These are phyloP conservation scores for Myxocyprinus asiaticus DNA, from an alignment of 2,113 vertebrate genomes.

Conservation along the genomic window DNA sequence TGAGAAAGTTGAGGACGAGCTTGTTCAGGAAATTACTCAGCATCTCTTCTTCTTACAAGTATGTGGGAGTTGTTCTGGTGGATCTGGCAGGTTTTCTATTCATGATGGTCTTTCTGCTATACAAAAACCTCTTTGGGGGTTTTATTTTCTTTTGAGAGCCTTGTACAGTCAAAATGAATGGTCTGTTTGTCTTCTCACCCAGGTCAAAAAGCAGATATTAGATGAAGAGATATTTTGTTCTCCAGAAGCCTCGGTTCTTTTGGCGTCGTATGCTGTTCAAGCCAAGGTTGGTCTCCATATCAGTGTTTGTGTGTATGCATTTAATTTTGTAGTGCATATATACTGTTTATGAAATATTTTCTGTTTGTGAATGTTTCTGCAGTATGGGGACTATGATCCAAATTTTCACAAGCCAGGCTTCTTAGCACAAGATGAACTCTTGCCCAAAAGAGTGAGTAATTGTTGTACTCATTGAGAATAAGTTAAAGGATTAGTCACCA, in stretches of 20 bases:
- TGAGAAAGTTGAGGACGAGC: slow-evolving; percentile 91
- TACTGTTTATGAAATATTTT: neutral
- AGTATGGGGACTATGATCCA: slow-evolving; percentile 90
- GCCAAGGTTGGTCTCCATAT: slow-evolving; percentile 82
- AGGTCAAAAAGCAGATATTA: slow-evolving; percentile 95
- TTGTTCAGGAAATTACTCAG: slow-evolving; percentile 93
- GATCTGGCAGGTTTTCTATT: neutral
- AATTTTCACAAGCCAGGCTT: slow-evolving; percentile 89
- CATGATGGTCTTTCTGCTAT: neutral
- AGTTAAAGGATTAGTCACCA: neutral
- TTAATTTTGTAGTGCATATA: neutral
- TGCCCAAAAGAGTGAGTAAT: slow-evolving; percentile 85
- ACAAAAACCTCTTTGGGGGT: neutral
- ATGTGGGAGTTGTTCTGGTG: slow-evolving; percentile 1
- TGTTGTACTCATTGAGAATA: neutral
- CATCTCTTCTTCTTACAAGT: slow-evolving; percentile 96
- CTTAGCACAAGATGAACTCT: slow-evolving; percentile 84
- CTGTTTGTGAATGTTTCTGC: slow-evolving; percentile 30
- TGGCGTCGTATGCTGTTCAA: slow-evolving; percentile 92
- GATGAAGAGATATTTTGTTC: slow-evolving; percentile 94
- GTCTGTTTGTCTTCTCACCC: slow-evolving; percentile 30
- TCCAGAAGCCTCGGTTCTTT: slow-evolving; percentile 87
- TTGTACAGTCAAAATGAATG: no score
- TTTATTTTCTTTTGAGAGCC: neutral
- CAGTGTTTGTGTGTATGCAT: neutral